A percentile compares a stretch with the other conserved stretches of the same genome.
Evolutionary conservation across 2,113 vertebrate genomes (phyloP).

Genomic region (Glareola pratincola): DNA sequence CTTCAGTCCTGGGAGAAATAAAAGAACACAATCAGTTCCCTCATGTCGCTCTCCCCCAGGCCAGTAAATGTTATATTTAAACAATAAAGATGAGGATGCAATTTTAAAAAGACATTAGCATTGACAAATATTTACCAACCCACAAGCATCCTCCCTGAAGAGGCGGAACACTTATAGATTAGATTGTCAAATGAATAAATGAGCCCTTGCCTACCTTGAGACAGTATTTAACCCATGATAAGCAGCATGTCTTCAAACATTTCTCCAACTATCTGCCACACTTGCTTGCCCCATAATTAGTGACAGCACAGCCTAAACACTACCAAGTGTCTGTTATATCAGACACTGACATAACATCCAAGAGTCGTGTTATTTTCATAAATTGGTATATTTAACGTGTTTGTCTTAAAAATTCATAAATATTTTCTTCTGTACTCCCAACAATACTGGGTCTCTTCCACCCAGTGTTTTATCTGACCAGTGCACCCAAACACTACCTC

Average conservation of each 20-base stretch:
- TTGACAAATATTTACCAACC: conserved; percentile 34
- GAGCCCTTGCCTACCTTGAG: neutral
- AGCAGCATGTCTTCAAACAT: neutral
- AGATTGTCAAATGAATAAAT: neutral
- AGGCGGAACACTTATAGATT: neutral
- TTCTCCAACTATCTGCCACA: neutral
- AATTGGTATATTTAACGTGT: neutral
- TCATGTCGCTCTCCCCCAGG: neutral
- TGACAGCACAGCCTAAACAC: neutral
- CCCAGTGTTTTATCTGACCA: neutral
- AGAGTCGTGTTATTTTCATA: neutral
- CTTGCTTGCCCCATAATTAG: neutral
- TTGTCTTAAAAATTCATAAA: neutral
- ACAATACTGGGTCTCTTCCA: neutral
- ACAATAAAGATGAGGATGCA: neutral
- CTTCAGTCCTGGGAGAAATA: neutral
- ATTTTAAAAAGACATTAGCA: neutral
- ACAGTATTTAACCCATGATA: neutral
- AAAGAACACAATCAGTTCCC: neutral
- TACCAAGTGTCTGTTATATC: no score
- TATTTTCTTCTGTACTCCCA: neutral
- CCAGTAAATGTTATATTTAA: neutral
- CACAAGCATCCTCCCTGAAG: neutral
- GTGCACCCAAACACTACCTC: neutral
- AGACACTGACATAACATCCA: neutral